Conservation (phyloP, 2,888 invertebrate genomes). For the Julus scandinavius region DNA sequence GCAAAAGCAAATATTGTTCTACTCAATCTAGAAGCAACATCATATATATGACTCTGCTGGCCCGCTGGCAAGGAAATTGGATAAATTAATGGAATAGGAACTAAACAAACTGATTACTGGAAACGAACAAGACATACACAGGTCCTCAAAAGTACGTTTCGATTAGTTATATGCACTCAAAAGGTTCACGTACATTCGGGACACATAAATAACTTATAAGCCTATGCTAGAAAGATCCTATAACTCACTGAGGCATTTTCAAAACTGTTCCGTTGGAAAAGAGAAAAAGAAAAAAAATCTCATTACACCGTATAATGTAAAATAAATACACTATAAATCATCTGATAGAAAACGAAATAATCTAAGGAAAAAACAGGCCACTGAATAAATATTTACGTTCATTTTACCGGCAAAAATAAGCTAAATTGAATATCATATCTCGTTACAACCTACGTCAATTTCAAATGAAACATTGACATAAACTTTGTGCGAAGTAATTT, state of each 20-base stretch:
- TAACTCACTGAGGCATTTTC: constrained; percentile 35
- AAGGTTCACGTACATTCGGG: not conserved
- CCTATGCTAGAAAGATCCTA: not conserved
- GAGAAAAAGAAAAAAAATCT: constrained; percentile 13
- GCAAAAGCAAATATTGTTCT: too few relatives aligned
- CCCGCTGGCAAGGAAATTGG: too few relatives aligned
- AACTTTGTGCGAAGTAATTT: not conserved
- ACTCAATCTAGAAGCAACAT: too few relatives aligned
- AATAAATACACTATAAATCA: constrained; percentile 42
- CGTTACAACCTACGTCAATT: constrained; percentile 1
- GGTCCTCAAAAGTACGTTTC: not conserved
- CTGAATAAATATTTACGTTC: constrained; percentile 42
- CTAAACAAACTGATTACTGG: not conserved
- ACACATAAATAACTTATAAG: constrained; percentile 15
- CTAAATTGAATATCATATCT: constrained; percentile 39
- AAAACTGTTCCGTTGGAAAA: not conserved
- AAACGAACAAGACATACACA: not conserved
- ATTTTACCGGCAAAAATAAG: constrained; percentile 10
- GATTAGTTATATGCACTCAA: not conserved
- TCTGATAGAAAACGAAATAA: constrained; percentile 24
- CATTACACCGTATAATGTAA: constrained; percentile 35
- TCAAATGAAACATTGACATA: not conserved
- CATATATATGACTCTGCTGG: too few relatives aligned
- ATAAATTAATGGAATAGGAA: too few relatives aligned
- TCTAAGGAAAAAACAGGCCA: constrained; percentile 9